Evolutionary conservation across 2,888 invertebrate genomes (phyloP).

Genomic region (Panopea generosa): DNA sequence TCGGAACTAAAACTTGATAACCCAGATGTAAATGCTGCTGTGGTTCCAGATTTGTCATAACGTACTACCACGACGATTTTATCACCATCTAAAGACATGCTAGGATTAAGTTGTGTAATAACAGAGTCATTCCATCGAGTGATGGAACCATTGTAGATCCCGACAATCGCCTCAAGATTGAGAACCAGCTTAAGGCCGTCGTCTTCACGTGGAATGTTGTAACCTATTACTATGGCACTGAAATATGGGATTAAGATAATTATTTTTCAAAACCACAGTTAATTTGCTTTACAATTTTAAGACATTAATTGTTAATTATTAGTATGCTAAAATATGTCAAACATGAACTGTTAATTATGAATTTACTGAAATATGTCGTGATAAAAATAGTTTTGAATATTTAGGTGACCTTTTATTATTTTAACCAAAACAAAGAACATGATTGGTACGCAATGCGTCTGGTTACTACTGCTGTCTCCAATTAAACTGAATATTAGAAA

Average conservation of each 20-base stretch:
- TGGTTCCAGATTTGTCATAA: constrained; percentile 81
- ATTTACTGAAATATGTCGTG: too few relatives aligned
- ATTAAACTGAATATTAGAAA: too few relatives aligned
- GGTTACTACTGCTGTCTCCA: too few relatives aligned
- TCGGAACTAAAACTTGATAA: constrained; percentile 70
- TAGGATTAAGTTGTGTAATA: constrained; percentile 68
- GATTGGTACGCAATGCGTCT: too few relatives aligned
- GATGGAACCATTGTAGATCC: constrained; percentile 80
- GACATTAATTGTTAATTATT: neutral
- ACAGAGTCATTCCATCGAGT: constrained; percentile 76
- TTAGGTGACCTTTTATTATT: too few relatives aligned
- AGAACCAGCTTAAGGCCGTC: constrained; percentile 75
- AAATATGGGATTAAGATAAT: too few relatives aligned
- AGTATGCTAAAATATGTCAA: neutral
- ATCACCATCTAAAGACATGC: constrained; percentile 63
- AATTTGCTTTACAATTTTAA: too few relatives aligned
- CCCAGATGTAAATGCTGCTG: constrained; percentile 77
- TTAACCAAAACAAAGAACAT: too few relatives aligned
- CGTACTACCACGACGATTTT: constrained; percentile 78
- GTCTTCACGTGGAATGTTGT: constrained; percentile 71
- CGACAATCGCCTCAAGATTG: constrained; percentile 73
- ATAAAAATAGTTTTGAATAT: too few relatives aligned
- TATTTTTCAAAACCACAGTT: too few relatives aligned
- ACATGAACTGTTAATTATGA: neutral
- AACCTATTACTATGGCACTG: constrained; percentile 79